Conservation (phyloP, 2,888 invertebrate genomes). For the Aphidoletes aphidimyza region DNA sequence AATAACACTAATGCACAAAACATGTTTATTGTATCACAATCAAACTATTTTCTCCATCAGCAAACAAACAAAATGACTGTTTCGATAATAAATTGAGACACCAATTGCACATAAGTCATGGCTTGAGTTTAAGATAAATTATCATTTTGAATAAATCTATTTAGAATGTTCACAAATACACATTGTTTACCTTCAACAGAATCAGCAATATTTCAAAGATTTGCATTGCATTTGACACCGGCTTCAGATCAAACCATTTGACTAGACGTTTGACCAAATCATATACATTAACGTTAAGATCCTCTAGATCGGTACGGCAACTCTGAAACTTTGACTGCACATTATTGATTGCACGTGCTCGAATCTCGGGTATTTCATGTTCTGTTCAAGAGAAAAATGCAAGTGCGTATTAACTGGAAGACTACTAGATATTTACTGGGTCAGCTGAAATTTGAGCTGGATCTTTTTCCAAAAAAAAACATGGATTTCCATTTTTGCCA, state of each 20-base stretch:
- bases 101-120: too few relatives aligned
- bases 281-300: neutral
- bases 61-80: neutral
- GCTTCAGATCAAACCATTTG: constrained; percentile 63
- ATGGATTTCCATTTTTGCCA: neutral
- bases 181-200: constrained; percentile 60
- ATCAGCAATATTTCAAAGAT: constrained; percentile 62
- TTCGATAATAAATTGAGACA: too few relatives aligned
- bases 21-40: too few relatives aligned
- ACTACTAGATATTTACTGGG: neutral
- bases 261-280: constrained; percentile 63
- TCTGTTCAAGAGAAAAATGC: constrained; percentile 57
- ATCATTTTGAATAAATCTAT: neutral
- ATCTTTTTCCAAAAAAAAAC: neutral
- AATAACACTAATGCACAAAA: too few relatives aligned
- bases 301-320: neutral
- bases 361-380: constrained; percentile 63
- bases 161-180: neutral
- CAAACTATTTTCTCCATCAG: too few relatives aligned
- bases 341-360: constrained; percentile 63
- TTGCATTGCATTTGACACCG: constrained; percentile 60
- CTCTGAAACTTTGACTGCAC: constrained; percentile 61
- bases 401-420: neutral
- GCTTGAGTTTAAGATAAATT: too few relatives aligned
- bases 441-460: constrained; percentile 17